phyloP scores from a whole-genome alignment of 1,140 invertebrate species.

The Apis dorsata region DNA sequence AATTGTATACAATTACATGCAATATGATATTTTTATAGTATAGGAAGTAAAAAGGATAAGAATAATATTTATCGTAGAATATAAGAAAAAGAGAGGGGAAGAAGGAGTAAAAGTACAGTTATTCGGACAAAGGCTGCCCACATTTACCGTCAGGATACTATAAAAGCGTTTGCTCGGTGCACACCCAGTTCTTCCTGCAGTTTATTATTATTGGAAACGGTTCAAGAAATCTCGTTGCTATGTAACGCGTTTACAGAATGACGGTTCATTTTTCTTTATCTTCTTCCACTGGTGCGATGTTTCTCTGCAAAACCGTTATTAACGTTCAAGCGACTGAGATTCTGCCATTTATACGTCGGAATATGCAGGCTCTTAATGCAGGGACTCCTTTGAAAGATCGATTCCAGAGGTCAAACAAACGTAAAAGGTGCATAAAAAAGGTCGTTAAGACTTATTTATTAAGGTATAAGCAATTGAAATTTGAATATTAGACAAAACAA shows the following conservation, averaged over 20 bases:
- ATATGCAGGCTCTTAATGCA: too few species aligned
- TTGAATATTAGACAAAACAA: too few species aligned
- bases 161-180: slow-evolving; percentile 40
- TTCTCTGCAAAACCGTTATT: slow-evolving; percentile 4
- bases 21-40: too few species aligned
- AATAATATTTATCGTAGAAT: slow-evolving; percentile 36
- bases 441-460: too few species aligned
- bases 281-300: background rate
- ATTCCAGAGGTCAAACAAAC: too few species aligned
- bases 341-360: too few species aligned
- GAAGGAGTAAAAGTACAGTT: slow-evolving; percentile 51
- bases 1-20: too few species aligned
- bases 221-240: slow-evolving; percentile 44
- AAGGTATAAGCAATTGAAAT: too few species aligned
- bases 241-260: slow-evolving; percentile 42
- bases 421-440: too few species aligned
- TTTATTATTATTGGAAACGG: slow-evolving; percentile 57
- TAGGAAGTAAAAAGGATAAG: slow-evolving; percentile 22
- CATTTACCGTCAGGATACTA: slow-evolving; percentile 54
- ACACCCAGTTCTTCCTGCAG: slow-evolving; percentile 55
- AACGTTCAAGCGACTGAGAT: background rate
- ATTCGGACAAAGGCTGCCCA: slow-evolving; percentile 55
- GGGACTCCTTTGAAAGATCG: too few species aligned
- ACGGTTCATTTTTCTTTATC: slow-evolving; percentile 37
- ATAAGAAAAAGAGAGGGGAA: background rate